Conservation (phyloP, 1,140 invertebrate genomes). For the Euwallacea similis region DNA sequence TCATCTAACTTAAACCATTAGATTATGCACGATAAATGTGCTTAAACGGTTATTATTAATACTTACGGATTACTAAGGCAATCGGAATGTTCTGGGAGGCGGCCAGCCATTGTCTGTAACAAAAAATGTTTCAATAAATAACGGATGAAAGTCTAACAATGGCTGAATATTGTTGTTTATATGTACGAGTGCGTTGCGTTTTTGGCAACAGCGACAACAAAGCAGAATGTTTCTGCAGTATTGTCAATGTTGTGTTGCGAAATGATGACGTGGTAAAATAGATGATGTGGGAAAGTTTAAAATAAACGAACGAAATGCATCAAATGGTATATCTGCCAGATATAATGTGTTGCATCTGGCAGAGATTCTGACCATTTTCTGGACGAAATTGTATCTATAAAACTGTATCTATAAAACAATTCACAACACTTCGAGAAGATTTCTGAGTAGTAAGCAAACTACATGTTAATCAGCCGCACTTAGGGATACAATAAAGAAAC, state of each 20-base stretch:
- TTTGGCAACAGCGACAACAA: constrained; percentile 18
- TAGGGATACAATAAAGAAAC: no score
- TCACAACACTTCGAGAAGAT: no score
- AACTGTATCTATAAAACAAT: no score
- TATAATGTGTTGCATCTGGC: no score
- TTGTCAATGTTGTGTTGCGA: not conserved
- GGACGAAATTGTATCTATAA: no score
- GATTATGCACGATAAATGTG: constrained; percentile 27
- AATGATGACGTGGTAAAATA: not conserved
- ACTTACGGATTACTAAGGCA: constrained; percentile 29
- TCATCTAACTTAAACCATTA: not conserved
- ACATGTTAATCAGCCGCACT: no score
- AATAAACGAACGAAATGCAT: no score
- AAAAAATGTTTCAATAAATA: constrained; percentile 30
- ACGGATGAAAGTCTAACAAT: constrained; percentile 20
- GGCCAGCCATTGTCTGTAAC: constrained; percentile 30
- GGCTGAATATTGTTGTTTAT: not conserved
- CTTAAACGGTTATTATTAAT: constrained; percentile 38
- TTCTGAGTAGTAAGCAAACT: no score
- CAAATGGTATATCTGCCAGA: no score
- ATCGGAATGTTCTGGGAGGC: constrained; percentile 32
- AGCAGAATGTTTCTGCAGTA: constrained; percentile 2
- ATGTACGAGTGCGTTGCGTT: constrained; percentile 17
- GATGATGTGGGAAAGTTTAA: no score
- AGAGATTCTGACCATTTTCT: no score